Evolutionary conservation across 2,797 vertebrate genomes (phyloP), one percentile per base, ranked within the genome.

Genomic region (Pseudomugil gertrudae): DNA sequence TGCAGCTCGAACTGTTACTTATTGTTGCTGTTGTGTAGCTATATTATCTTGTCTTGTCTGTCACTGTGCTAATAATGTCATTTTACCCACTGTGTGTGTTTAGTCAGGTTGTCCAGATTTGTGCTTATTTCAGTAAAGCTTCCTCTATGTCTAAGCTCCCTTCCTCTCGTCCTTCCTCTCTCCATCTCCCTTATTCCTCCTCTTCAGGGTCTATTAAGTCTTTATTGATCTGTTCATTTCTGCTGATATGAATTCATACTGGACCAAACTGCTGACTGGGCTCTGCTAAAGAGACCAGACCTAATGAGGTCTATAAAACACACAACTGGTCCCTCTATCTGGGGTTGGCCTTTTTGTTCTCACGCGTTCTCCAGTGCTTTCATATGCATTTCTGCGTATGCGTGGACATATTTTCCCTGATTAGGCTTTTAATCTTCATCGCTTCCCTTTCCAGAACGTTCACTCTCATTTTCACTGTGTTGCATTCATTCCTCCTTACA

Each of bases 161-260:
- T 69, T 77, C 79, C 74, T 78, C 60, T 62, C 67, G 40, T 50
- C 74, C 76, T 66, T 78, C 75, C 75, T 80, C 81, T 66, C 81
- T 85, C 73, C 82, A 76, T 87, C 83, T 87, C 81, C 77, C 76
- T 80, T 81, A 88, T 86, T 88, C 84, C 66, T 78, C 83, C 76
- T 90, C 86, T 91, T 90, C 89, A 89, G 82, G 89, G 86, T 92
- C 92, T 92, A 93, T 94, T 94, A 94, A 92, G 92, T 91, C 92
- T 91, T 92, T 93, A 94, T 94, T 93, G 92, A 94, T 94, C 91
- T 87, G 84, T 88, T 91, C 90, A 88, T 93, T 93, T 93, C 87
- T 91, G 92, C 89, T 91, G 92, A 93, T 94, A 93, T 93, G 92
- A 93, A 94, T 94, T 93, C 91, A 93, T 94, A 87, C 82, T 56